Evolutionary conservation across 2,113 vertebrate species (phyloP).

Genomic region (Eupsittula cactorum): DNA sequence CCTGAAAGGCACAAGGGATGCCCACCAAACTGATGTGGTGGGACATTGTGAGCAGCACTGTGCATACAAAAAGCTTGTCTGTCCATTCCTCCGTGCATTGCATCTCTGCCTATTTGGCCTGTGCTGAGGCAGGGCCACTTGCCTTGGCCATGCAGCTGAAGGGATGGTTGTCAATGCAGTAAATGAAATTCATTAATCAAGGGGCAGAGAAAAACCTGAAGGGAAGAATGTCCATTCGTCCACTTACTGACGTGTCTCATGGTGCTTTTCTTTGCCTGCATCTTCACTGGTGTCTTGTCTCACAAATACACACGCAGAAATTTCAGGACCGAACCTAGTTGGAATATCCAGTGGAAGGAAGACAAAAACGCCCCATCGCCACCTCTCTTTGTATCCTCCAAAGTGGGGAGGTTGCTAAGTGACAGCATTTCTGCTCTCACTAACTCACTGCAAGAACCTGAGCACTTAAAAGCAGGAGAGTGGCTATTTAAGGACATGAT

Average conservation of each 20-base stretch:
- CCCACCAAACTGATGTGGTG: background rate
- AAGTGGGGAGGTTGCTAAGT: constrained; percentile 33
- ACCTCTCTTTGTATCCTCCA: background rate
- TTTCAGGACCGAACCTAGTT: background rate
- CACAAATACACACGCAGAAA: rapidly evolving
- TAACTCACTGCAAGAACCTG: background rate
- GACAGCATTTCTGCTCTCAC: background rate
- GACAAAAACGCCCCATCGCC: background rate
- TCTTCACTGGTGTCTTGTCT: background rate
- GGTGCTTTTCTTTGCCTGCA: background rate
- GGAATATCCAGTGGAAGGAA: background rate
- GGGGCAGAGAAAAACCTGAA: background rate
- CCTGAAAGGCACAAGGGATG: background rate
- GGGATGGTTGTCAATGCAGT: background rate
- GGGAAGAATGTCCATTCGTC: background rate
- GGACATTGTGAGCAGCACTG: background rate
- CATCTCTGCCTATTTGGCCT: background rate
- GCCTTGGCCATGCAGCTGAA: background rate
- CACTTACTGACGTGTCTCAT: background rate
- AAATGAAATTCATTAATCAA: constrained; percentile 6
- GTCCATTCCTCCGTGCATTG: background rate
- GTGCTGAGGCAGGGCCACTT: background rate
- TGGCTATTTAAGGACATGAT: background rate
- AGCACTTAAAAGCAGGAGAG: background rate
- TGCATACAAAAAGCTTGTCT: background rate